Conservation (phyloP, 1,140 invertebrate species). For the Microplitis demolitor region DNA sequence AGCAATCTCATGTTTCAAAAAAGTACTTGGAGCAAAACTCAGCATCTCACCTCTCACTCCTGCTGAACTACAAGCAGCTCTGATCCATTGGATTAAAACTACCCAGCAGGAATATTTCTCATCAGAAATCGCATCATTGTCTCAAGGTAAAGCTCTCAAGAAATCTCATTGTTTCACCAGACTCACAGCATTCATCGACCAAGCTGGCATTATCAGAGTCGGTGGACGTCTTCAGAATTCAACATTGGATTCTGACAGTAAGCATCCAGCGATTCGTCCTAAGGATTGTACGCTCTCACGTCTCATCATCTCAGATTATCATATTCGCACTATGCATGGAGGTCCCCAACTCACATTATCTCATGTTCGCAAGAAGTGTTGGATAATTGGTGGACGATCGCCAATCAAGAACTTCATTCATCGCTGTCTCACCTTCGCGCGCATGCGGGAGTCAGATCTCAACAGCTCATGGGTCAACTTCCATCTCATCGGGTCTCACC, state of each 20-base stretch:
- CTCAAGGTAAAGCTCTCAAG: not conserved
- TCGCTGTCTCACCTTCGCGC: constrained; percentile 6
- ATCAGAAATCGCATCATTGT: not conserved
- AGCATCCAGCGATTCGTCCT: not conserved
- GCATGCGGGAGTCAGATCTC: not conserved
- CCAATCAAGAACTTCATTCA: constrained; percentile 17
- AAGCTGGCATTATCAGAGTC: not conserved
- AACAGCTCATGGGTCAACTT: not conserved
- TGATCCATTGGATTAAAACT: not conserved
- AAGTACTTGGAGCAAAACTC: not conserved
- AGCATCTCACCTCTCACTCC: not conserved
- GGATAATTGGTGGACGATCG: constrained; percentile 33
- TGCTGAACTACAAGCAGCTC: not conserved
- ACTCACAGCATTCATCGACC: constrained; percentile 11
- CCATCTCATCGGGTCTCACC: not conserved
- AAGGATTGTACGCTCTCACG: not conserved
- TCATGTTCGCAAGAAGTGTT: constrained; percentile 29
- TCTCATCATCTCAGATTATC: too few species aligned
- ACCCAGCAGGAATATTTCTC: not conserved
- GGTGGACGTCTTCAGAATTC: constrained; percentile 13
- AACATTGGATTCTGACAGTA: not conserved
- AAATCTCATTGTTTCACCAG: not conserved
- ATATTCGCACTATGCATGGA: too few species aligned
- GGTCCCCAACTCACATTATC: too few species aligned
- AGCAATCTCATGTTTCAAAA: too few species aligned